Conservation (phyloP, 2,113 vertebrate species). For the Cynocephalus volans region DNA sequence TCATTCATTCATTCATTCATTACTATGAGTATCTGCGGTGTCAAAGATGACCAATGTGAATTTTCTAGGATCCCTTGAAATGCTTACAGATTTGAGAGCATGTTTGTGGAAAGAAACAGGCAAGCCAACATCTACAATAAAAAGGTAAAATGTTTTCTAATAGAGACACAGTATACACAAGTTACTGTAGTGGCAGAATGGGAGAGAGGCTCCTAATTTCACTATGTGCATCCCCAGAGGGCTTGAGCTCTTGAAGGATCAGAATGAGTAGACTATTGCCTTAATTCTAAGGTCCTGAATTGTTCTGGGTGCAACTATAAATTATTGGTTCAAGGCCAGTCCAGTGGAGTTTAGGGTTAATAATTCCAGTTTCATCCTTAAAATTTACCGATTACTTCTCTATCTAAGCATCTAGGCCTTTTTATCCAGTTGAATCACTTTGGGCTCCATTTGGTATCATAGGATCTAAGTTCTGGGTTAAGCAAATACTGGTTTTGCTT, state of each 20-base stretch:
- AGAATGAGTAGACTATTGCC: neutral
- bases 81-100: slow-evolving; percentile 4
- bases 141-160: neutral
- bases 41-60: neutral
- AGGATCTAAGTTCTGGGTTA: slow-evolving; percentile 12
- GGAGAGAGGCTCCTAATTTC: neutral
- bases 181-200: neutral
- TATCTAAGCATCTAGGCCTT: neutral
- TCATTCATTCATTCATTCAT: neutral
- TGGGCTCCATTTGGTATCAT: neutral
- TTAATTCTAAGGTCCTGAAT: neutral
- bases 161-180: neutral
- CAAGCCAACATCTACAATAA: neutral
- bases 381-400: neutral
- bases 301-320: neutral
- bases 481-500: neutral
- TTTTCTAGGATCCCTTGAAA: slow-evolving; percentile 17
- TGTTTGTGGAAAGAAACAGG: neutral
- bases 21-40: neutral
- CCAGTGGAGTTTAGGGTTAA: neutral
- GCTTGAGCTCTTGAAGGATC: neutral
- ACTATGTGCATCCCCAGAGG: rapidly evolving
- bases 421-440: neutral
- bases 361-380: neutral
- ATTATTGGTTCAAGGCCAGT: neutral